These are phyloP conservation scores for Xanthostigma xanthostigma DNA, from an alignment of 2,888 invertebrate species.

Conservation along the genomic window DNA sequence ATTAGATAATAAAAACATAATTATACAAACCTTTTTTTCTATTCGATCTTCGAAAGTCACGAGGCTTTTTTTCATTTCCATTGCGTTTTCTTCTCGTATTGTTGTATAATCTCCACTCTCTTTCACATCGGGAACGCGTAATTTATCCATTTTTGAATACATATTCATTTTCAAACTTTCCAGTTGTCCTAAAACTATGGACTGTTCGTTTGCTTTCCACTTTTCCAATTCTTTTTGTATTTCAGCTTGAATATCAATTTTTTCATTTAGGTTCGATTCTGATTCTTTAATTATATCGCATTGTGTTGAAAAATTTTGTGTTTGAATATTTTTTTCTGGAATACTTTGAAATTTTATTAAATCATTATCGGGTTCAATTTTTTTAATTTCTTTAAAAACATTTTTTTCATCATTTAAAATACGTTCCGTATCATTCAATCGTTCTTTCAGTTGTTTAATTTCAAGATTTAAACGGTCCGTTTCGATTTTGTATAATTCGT, in stretches of 20 bases:
- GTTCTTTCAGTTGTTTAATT: slow-evolving; percentile 45
- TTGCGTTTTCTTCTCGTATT: too few species aligned
- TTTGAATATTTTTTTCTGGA: neutral
- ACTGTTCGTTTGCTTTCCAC: slow-evolving; percentile 3
- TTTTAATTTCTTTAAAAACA: neutral
- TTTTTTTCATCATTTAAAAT: slow-evolving; percentile 1
- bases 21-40: too few species aligned
- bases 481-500: slow-evolving; percentile 32
- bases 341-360: neutral
- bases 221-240: slow-evolving; percentile 1
- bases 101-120: too few species aligned
- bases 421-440: neutral
- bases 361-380: neutral
- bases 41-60: too few species aligned
- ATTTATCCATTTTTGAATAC: slow-evolving; percentile 1
- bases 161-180: slow-evolving; percentile 3
- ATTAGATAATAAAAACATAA: too few species aligned
- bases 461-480: slow-evolving; percentile 47
- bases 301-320: neutral
- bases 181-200: slow-evolving; percentile 1
- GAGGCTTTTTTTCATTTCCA: too few species aligned
- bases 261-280: neutral
- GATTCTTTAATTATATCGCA: neutral
- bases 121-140: neutral
- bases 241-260: slow-evolving; percentile 1